These are phyloP conservation scores for Acridotheres tristis DNA, from an alignment of 2,797 vertebrate species.

Conservation along the genomic window DNA sequence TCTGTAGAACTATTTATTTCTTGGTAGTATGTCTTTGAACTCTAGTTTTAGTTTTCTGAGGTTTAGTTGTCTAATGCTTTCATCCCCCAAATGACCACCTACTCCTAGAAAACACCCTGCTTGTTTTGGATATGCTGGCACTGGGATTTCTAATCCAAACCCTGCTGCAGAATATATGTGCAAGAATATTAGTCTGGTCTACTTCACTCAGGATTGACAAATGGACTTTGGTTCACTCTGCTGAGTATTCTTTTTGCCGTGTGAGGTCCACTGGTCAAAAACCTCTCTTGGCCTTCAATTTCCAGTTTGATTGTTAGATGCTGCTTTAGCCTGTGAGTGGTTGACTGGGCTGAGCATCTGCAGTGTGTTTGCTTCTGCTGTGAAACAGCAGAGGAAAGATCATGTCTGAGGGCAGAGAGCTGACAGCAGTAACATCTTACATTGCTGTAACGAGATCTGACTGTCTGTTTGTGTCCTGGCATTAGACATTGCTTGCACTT, in stretches of 20 bases:
- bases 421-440: neutral
- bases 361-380: neutral
- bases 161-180: neutral
- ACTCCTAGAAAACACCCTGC: neutral
- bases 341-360: neutral
- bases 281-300: neutral
- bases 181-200: neutral
- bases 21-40: neutral
- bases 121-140: neutral
- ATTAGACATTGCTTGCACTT: neutral
- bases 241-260: accelerated
- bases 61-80: neutral
- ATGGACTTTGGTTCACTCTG: neutral
- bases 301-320: neutral
- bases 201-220: neutral
- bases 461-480: neutral
- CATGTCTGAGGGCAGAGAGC: neutral
- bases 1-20: neutral
- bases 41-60: neutral
- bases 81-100: neutral
- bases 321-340: neutral
- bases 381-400: neutral
- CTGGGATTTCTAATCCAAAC: neutral
- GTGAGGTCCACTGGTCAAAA: neutral
- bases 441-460: neutral